Conservation (phyloP, 2,888 invertebrate species). For the Andrena camellia region DNA sequence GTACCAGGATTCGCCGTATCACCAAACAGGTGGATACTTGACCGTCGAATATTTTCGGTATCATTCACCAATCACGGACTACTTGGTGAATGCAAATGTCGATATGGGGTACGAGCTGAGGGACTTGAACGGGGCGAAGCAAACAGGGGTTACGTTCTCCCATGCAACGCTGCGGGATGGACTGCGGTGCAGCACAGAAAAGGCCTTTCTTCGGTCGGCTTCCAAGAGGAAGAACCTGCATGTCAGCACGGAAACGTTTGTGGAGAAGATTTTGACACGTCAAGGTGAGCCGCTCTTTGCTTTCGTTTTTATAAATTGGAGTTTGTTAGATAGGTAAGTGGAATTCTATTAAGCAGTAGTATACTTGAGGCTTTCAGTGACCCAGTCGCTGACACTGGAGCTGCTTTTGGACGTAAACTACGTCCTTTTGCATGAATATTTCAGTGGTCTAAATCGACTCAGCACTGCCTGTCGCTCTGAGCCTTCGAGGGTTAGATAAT, state of each 20-base stretch:
- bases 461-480: no score
- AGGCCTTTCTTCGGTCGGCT: slow-evolving; percentile 91
- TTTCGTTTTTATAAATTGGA: no score
- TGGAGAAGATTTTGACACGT: slow-evolving; percentile 88
- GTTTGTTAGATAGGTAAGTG: no score
- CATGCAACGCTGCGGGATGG: slow-evolving; percentile 93
- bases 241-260: slow-evolving; percentile 89
- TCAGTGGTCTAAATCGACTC: no score
- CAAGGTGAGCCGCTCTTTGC: not conserved
- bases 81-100: slow-evolving; percentile 89
- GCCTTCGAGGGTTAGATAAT: no score
- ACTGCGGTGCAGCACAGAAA: slow-evolving; percentile 93
- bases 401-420: no score
- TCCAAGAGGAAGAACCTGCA: slow-evolving; percentile 90
- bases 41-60: slow-evolving; percentile 89
- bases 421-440: slow-evolving; percentile 34
- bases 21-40: slow-evolving; percentile 90
- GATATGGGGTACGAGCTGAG: slow-evolving; percentile 90
- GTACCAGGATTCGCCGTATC: slow-evolving; percentile 87
- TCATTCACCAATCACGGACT: slow-evolving; percentile 89
- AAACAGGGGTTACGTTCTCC: slow-evolving; percentile 92
- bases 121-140: slow-evolving; percentile 92
- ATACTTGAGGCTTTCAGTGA: no score
- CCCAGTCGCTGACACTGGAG: no score
- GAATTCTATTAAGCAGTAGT: no score